Conservation (phyloP, 2,797 vertebrate genomes). For the Taeniopygia guttata region DNA sequence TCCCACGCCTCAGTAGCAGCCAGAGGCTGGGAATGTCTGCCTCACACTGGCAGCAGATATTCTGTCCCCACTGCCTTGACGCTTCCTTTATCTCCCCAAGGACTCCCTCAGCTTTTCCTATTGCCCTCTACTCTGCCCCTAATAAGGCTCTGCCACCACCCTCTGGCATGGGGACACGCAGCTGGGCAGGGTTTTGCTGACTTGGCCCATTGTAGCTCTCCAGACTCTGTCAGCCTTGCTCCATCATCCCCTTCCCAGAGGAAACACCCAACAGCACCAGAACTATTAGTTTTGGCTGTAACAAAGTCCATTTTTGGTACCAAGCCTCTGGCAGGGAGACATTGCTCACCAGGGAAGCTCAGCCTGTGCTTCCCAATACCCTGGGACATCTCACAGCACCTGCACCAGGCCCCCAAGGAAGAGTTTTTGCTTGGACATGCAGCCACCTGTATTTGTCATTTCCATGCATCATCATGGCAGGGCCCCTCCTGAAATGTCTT, state of each 20-base stretch:
- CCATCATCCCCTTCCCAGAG: neutral
- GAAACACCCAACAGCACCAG: neutral
- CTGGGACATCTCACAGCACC: neutral
- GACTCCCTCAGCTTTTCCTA: neutral
- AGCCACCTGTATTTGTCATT: neutral
- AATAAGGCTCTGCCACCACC: neutral
- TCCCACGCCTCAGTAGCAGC: fast-evolving
- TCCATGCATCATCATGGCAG: neutral
- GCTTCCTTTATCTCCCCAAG: neutral
- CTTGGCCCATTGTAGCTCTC: neutral
- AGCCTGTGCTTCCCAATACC: neutral
- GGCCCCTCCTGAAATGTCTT: neutral
- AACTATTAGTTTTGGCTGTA: neutral
- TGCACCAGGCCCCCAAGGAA: fast-evolving
- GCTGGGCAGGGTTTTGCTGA: neutral
- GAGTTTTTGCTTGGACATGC: neutral
- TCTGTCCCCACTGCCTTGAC: fast-evolving
- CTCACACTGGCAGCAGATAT: neutral
- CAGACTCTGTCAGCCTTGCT: neutral
- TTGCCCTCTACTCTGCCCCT: neutral
- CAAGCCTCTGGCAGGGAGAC: fast-evolving
- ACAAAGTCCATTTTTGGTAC: neutral
- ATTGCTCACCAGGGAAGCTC: neutral
- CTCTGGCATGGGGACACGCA: fast-evolving
- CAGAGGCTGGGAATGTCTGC: neutral